Evolutionary conservation across 2,888 invertebrate genomes (phyloP).

Genomic region (Hirudinaria manillensis): DNA sequence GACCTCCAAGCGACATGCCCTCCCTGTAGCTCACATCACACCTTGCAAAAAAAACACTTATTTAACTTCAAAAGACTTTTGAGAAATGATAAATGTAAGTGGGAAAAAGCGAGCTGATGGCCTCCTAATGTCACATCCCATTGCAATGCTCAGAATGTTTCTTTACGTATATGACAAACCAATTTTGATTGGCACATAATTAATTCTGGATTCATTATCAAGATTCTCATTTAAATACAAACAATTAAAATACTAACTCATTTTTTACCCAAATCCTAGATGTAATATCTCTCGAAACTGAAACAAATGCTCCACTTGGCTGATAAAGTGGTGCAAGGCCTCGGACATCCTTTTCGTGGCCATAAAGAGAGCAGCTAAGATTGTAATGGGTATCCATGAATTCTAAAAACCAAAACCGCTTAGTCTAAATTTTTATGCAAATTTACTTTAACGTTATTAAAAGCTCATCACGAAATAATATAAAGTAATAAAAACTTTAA

Average conservation of each 20-base stretch:
- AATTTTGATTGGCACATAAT: too few relatives aligned
- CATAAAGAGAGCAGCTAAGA: conserved; percentile 56
- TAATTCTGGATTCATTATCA: background rate
- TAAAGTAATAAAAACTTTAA: too few relatives aligned
- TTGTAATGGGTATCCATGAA: background rate
- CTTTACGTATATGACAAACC: too few relatives aligned
- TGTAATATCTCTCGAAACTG: conserved; percentile 81
- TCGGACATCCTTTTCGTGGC: conserved; percentile 78
- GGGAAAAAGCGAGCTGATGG: background rate
- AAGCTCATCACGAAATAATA: too few relatives aligned
- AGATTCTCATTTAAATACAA: background rate
- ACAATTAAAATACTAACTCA: conserved; percentile 49
- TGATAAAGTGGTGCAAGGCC: conserved; percentile 62
- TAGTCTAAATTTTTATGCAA: too few relatives aligned
- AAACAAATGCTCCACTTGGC: conserved; percentile 67
- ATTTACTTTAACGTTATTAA: too few relatives aligned
- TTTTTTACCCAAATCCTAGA: conserved; percentile 75
- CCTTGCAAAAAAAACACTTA: conserved; percentile 47
- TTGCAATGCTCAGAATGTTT: too few relatives aligned
- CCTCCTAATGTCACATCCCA: background rate
- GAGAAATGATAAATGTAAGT: background rate
- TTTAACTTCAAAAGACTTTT: conserved; percentile 36
- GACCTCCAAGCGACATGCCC: conserved; percentile 60
- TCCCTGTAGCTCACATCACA: conserved; percentile 47
- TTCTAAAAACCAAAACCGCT: too few relatives aligned